Evolutionary conservation across 2,888 invertebrate species (phyloP).

Genomic region (Drosophila anomalata): DNA sequence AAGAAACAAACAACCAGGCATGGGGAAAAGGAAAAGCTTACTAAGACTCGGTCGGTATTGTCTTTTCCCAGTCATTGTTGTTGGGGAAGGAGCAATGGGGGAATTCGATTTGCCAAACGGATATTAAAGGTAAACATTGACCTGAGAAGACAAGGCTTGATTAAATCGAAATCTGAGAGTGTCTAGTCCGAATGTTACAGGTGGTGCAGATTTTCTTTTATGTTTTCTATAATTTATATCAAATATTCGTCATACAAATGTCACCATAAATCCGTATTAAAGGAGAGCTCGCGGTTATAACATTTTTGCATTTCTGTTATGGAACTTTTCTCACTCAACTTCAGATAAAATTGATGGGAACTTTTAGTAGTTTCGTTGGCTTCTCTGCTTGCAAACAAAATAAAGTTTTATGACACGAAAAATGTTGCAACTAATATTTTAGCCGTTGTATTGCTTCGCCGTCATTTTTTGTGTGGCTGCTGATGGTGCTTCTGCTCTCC

Average conservation of each 20-base stretch:
- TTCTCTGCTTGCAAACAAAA: conserved; percentile 40
- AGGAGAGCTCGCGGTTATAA: conserved; percentile 2
- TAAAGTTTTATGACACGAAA: conserved; percentile 71
- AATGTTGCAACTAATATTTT: conserved; percentile 78
- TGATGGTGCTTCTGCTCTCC: conserved; percentile 27
- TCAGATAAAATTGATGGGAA: conserved; percentile 38
- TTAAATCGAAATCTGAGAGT: conserved; percentile 9
- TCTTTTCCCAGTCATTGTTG: conserved; percentile 29
- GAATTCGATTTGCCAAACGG: conserved; percentile 43
- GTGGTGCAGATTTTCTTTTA: background rate
- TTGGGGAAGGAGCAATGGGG: conserved; percentile 10
- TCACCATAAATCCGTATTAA: conserved; percentile 22
- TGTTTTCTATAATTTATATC: background rate
- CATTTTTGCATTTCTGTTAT: conserved; percentile 36
- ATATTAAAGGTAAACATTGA: conserved; percentile 52
- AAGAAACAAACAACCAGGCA: conserved; percentile 21
- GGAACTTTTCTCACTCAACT: conserved; percentile 16
- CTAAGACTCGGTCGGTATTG: conserved; percentile 10
- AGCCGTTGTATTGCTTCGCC: conserved; percentile 46
- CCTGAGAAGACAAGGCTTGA: conserved; percentile 7
- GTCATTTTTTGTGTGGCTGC: conserved; percentile 16
- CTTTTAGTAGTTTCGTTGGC: conserved; percentile 23
- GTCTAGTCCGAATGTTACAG: background rate
- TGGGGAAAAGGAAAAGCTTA: conserved; percentile 15
- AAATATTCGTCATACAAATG: background rate